These are phyloP conservation scores for Macaca mulatta DNA, from an alignment of 2,113 vertebrate genomes.

Conservation along the genomic window DNA sequence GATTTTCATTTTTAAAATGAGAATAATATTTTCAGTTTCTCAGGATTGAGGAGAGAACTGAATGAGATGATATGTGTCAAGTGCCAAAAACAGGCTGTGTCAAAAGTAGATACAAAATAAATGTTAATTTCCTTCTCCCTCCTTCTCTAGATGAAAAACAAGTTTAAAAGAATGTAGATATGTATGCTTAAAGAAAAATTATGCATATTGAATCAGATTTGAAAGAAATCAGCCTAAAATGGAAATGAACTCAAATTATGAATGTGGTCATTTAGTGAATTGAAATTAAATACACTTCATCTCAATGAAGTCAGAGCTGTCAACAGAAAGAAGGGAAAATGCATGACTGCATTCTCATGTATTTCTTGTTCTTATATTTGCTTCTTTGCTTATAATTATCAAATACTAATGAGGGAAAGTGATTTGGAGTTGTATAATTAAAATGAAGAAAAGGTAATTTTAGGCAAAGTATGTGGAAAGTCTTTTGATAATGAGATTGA, in stretches of 20 bases:
- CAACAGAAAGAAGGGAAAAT: background rate
- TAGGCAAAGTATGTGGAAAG: slow-evolving; percentile 51
- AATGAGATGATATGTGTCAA: slow-evolving; percentile 6
- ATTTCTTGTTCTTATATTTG: slow-evolving; percentile 28
- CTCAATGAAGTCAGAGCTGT: background rate
- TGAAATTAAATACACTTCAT: slow-evolving; percentile 49
- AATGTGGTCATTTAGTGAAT: slow-evolving; percentile 42
- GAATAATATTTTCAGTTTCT: slow-evolving; percentile 18
- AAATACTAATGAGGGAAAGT: slow-evolving; percentile 50
- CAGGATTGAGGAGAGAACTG: background rate
- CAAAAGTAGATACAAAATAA: slow-evolving; percentile 49
- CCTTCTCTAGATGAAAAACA: slow-evolving; percentile 27
- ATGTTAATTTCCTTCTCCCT: background rate
- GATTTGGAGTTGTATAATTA: slow-evolving; percentile 60
- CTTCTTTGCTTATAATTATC: slow-evolving; percentile 45
- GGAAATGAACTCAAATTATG: slow-evolving; percentile 33
- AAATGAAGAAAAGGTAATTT: slow-evolving; percentile 63
- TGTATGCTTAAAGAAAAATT: slow-evolving; percentile 25
- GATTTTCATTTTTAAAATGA: slow-evolving; percentile 46
- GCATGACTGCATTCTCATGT: background rate
- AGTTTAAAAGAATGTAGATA: slow-evolving; percentile 21
- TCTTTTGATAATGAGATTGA: slow-evolving; percentile 52
- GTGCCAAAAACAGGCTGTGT: slow-evolving; percentile 9
- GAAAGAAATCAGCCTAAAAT: slow-evolving; percentile 37
- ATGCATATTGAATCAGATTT: slow-evolving; percentile 12